Conservation (phyloP, 2,888 invertebrate species). For the Ephialtes manifestator region DNA sequence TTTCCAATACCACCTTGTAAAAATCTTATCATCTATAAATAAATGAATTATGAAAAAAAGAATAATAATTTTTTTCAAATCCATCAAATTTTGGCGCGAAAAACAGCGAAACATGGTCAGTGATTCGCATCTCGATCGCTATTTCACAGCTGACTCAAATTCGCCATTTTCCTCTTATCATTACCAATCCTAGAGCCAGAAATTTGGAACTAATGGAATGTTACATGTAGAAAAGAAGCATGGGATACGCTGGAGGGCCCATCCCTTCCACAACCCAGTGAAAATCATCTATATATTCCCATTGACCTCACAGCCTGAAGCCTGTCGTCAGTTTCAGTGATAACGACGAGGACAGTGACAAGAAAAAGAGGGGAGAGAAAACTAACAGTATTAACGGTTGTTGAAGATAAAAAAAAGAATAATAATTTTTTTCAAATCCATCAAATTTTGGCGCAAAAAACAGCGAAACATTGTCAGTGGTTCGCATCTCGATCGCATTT, state of each 20-base stretch:
- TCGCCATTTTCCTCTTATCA: background rate
- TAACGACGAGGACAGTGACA: background rate
- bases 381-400: conserved; percentile 67
- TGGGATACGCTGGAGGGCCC: background rate
- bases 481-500: background rate
- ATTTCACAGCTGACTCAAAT: background rate
- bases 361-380: conserved; percentile 12
- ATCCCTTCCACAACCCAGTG: conserved; percentile 10
- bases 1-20: too few relatives aligned
- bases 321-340: conserved; percentile 7
- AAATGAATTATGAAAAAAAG: too few relatives aligned
- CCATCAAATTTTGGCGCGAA: background rate
- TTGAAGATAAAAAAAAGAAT: too few relatives aligned
- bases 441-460: background rate
- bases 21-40: too few relatives aligned
- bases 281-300: background rate
- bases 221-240: background rate
- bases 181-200: conserved; percentile 6
- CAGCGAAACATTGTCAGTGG: background rate
- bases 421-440: background rate
- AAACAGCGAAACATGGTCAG: background rate
- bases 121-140: background rate
- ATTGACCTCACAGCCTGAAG: background rate
- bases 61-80: background rate
- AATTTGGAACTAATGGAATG: conserved; percentile 3